Base-by-base conservation (phyloP, 2,113 vertebrate genomes). In the Lophius piscatorius region DNA sequence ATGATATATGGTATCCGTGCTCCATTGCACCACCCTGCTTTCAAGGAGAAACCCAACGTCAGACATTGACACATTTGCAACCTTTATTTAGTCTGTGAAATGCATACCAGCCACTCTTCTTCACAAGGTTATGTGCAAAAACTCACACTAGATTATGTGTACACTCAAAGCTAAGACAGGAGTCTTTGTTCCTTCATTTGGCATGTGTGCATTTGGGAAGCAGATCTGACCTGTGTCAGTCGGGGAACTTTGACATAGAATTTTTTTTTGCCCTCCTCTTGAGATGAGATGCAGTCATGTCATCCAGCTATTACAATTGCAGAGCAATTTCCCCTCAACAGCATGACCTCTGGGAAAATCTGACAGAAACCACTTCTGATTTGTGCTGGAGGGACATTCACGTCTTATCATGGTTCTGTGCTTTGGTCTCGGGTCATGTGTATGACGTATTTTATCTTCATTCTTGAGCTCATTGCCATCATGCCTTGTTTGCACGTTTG, bases 1-100 rank as follows among this genome's bases (percentile, higher is more conserved):
- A n/a, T n/a, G 54, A 41, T 52, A 10, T 33, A 5, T 28, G 4
- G 4, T 28, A 21, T 70, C 51, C 14, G 17, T 7, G 0, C 35
- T 16, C 16, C 10, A 6, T 35, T 11, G 21, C 18, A 14, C 52
- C 18, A 44, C 58, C 78, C 63, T 48, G 51, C n/a, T 21, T 76
- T 85, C 70, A 79, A 81, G 79, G 81, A 81, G 83, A 65, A 50
- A 50, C 56, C 47, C 6, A 4, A 50, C 31, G 42, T 69, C 70
- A 50, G 36, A n/a, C n/a, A n/a, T 31, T 9, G 29, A 31, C 57
- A 40, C 9, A 20, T 38, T 42, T 20, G 13, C 62, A 41, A 48
- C 58, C 69, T 70, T 76, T 74, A 70, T 85, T 72, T 81, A 74
- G 70, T 80, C 54, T 74, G 55, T 70, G 71, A 64, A 34, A 51